Evolutionary conservation across 2,797 vertebrate genomes (phyloP), one percentile per base, ranked within the genome.

Genomic region (Microhierax caerulescens): DNA sequence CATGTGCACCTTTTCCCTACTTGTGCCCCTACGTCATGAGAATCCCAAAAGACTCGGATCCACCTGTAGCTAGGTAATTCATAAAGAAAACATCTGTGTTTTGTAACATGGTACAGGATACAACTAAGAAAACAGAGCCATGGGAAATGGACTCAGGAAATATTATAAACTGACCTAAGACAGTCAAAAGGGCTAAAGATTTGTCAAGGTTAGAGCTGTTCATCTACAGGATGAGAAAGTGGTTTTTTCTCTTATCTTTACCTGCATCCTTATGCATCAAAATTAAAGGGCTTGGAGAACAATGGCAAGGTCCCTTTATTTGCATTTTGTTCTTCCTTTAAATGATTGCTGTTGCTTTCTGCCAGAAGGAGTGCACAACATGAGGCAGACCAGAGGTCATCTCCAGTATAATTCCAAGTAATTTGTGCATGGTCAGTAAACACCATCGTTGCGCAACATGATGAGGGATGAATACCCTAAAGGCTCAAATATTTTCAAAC

Each of bases 311-410:
- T 63, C 64, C 54, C 64, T 90, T 80, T 50, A 93, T 92, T 88
- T 93, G 91, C 80, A 92, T 93, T 95, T 91, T 77, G 34, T 43
- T 95, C 80, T 86, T 84, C 83, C 56, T 92, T 92, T 84, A 91
- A 77, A 39, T 50, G 45, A 63, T 28, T 63, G 73, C 85, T 67
- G 77, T 34, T 41, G 84, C 60, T 48, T 61, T 67, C 39, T 78
- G 89, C 87, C 93, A 95, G 95, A 84, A 88, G 95, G 87, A 86
- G 68, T 3, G 47, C 89, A 81, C 89, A 74, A 73, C 69, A n/a
- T 28, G 73, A 94, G 87, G 80, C 87, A 61, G 84, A 78, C 19
- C 90, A 95, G 92, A 86, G 93, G 81, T 85, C 57, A 56, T 48
- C 57, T 56, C 81, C 93, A 82, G 72, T 9, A 78, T 18, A 67